Conservation (phyloP, 1,140 invertebrate species). For the Trichonephila clavipes region DNA sequence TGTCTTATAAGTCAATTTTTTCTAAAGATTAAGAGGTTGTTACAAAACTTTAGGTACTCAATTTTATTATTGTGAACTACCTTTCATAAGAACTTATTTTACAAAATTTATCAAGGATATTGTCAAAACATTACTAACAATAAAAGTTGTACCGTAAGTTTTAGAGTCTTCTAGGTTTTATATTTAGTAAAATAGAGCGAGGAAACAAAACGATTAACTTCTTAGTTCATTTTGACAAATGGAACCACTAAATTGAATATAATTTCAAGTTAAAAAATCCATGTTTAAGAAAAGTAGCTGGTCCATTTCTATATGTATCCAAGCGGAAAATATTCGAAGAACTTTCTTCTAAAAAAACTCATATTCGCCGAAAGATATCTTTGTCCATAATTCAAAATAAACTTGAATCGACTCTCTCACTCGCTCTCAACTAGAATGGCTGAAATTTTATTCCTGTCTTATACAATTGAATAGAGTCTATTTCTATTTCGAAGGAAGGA, state of each 20-base stretch:
- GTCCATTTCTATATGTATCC: neutral
- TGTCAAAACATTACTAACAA: too few relatives aligned
- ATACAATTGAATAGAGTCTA: conserved; percentile 28
- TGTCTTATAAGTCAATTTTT: too few relatives aligned
- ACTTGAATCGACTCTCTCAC: conserved; percentile 18
- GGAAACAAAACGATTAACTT: too few relatives aligned
- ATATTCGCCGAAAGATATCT: conserved; percentile 4
- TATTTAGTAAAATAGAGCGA: too few relatives aligned
- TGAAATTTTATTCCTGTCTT: conserved; percentile 33
- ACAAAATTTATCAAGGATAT: too few relatives aligned
- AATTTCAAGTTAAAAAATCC: neutral
- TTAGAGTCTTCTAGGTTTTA: too few relatives aligned
- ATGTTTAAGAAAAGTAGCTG: neutral
- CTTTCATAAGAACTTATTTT: too few relatives aligned
- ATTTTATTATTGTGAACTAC: too few relatives aligned
- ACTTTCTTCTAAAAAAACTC: neutral
- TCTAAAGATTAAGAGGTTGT: too few relatives aligned
- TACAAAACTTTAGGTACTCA: too few relatives aligned
- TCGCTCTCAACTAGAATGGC: neutral
- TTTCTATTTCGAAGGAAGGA: conserved; percentile 29
- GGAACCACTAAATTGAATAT: neutral
- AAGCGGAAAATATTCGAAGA: neutral
- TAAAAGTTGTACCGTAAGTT: too few relatives aligned
- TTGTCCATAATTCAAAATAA: conserved; percentile 28
- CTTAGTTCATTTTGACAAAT: too few relatives aligned